phyloP scores from a whole-genome alignment of 2,113 vertebrate species.

The Oryzias melastigma region DNA sequence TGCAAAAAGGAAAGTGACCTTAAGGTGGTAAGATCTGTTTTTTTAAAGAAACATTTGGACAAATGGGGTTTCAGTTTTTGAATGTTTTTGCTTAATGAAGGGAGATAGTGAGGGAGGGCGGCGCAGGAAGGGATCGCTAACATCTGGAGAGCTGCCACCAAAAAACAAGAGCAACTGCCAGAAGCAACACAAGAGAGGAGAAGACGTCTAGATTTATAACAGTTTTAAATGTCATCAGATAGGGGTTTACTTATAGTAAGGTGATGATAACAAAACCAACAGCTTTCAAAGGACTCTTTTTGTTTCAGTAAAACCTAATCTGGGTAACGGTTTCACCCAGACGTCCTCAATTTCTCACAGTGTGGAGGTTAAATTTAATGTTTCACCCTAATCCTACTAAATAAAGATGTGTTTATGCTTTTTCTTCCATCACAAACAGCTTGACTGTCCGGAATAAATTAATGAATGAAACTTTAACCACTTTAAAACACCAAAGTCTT shows the following conservation, averaged over 20 bases:
- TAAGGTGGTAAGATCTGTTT: no score
- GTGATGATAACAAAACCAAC: neutral
- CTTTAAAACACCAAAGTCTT: no score
- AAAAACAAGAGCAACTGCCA: neutral
- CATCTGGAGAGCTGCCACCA: conserved; percentile 50
- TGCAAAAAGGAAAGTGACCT: neutral
- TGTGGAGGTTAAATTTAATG: neutral
- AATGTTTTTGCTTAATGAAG: conserved; percentile 48
- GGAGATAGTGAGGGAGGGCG: conserved; percentile 47
- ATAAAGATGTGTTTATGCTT: neutral
- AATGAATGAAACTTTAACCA: no score
- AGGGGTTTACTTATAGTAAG: neutral
- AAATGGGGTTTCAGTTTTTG: neutral
- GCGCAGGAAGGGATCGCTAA: conserved; percentile 42
- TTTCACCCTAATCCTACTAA: neutral
- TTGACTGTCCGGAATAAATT: no score
- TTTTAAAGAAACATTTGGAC: neutral
- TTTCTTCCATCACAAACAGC: no score
- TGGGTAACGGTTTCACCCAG: neutral
- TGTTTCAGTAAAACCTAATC: neutral
- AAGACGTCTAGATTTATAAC: no score
- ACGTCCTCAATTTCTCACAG: neutral
- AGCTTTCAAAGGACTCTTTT: neutral
- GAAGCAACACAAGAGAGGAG: no score
- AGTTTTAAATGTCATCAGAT: neutral